phyloP scores from a whole-genome alignment of 2,888 invertebrate genomes.

The Agrotis puta region DNA sequence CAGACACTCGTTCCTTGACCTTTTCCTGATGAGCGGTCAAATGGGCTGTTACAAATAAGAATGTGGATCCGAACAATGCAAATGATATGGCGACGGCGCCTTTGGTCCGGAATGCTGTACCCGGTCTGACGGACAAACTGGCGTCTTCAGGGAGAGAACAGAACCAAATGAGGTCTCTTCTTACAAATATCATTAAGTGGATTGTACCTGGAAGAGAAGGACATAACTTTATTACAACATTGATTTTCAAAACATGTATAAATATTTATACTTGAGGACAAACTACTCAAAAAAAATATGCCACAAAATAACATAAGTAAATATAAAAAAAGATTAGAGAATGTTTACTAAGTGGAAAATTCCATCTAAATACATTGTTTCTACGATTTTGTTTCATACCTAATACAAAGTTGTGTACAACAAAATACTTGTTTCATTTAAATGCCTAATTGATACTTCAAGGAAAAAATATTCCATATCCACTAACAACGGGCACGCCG shows the following conservation, averaged over 20 bases:
- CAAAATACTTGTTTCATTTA: conserved; percentile 13
- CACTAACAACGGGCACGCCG: conserved; percentile 16
- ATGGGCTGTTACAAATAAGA: conserved; percentile 98
- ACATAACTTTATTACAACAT: background rate
- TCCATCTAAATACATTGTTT: conserved; percentile 1
- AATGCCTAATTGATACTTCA: conserved; percentile 13
- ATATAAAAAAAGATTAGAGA: background rate
- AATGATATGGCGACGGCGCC: conserved; percentile 98
- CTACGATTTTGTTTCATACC: background rate
- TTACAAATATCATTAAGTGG: conserved; percentile 96
- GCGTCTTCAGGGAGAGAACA: conserved; percentile 98
- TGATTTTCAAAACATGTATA: too few species aligned
- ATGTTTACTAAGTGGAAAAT: background rate
- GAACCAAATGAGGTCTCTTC: conserved; percentile 98
- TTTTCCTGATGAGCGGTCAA: conserved; percentile 98
- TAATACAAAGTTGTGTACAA: conserved; percentile 4
- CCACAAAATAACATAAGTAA: background rate
- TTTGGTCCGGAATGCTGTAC: conserved; percentile 97
- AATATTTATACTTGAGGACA: background rate
- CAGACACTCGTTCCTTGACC: conserved; percentile 96
- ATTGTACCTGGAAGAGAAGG: conserved; percentile 92
- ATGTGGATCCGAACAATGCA: conserved; percentile 98
- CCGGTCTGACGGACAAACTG: conserved; percentile 96
- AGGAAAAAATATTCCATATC: conserved; percentile 17
- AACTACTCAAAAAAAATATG: background rate